Evolutionary conservation across 92 coral and sea anemone genomes (phyloP).

Genomic region (Zoanthus sansibaricus): DNA sequence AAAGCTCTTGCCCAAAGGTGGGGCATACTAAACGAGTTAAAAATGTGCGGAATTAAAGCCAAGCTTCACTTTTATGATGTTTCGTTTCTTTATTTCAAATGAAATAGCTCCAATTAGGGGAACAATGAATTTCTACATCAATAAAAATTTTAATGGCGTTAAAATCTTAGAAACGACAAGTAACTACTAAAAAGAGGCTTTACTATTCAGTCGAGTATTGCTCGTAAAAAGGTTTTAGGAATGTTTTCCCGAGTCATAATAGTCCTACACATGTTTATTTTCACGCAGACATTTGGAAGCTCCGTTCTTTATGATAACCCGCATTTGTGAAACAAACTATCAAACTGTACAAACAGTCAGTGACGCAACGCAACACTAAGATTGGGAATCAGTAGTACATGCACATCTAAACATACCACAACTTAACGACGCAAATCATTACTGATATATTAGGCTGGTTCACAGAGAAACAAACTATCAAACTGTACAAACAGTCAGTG

Average conservation of each 20-base stretch:
- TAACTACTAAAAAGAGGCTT: background rate
- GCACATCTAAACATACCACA: background rate
- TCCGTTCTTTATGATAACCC: background rate
- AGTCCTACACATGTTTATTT: background rate
- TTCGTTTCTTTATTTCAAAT: slow-evolving; percentile 38
- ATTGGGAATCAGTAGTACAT: background rate
- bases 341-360: background rate
- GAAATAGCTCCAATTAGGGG: slow-evolving; percentile 26
- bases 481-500: background rate
- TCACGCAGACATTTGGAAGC: slow-evolving; percentile 8
- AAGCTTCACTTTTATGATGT: slow-evolving; percentile 7
- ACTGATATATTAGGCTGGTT: background rate
- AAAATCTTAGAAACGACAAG: slow-evolving; percentile 3
- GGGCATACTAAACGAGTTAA: slow-evolving; percentile 25
- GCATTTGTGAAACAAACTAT: slow-evolving; percentile 9
- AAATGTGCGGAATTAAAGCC: slow-evolving; percentile 23
- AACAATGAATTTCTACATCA: slow-evolving; percentile 4
- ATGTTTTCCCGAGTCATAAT: background rate
- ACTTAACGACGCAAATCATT: background rate
- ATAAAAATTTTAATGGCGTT: slow-evolving; percentile 17
- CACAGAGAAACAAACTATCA: background rate
- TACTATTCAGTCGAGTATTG: background rate
- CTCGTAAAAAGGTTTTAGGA: background rate
- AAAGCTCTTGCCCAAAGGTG: slow-evolving; percentile 35
- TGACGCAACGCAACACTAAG: no score